These are phyloP conservation scores for Limenitis camilla DNA, from an alignment of 2,888 invertebrate genomes.

Conservation along the genomic window DNA sequence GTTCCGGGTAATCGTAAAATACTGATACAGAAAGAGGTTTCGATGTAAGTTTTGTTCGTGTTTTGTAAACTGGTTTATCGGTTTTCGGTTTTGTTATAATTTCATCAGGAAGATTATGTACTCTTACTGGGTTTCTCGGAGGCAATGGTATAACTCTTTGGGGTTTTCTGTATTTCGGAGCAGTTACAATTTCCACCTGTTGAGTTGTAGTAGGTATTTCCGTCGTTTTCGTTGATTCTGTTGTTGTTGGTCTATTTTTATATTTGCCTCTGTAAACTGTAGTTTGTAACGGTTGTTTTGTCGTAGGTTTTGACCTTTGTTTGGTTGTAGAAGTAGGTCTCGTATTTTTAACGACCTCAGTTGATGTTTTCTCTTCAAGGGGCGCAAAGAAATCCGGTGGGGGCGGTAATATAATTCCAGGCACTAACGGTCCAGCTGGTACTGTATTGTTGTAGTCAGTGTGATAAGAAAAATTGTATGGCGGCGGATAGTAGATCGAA, in stretches of 20 bases:
- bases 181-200: slow-evolving; percentile 53
- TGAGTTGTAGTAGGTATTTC: slow-evolving; percentile 59
- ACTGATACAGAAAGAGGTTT: slow-evolving; percentile 68
- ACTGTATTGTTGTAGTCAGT: slow-evolving; percentile 85
- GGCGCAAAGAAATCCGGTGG: slow-evolving; percentile 90
- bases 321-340: slow-evolving; percentile 42
- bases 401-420: slow-evolving; percentile 90
- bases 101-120: slow-evolving; percentile 59
- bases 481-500: slow-evolving; percentile 92
- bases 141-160: slow-evolving; percentile 51
- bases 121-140: slow-evolving; percentile 59
- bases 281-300: slow-evolving; percentile 46
- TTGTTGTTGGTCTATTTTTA: slow-evolving; percentile 58
- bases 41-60: slow-evolving; percentile 64
- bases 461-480: slow-evolving; percentile 89
- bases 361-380: slow-evolving; percentile 70
- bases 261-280: slow-evolving; percentile 53
- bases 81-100: slow-evolving; percentile 54
- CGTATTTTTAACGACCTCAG: slow-evolving; percentile 45
- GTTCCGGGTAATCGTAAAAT: slow-evolving; percentile 64
- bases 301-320: slow-evolving; percentile 50
- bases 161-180: slow-evolving; percentile 53
- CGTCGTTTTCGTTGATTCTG: slow-evolving; percentile 48
- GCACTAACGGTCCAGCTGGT: slow-evolving; percentile 89
- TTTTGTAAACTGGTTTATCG: slow-evolving; percentile 63